Evolutionary conservation across 2,888 invertebrate genomes (phyloP).

Genomic region (Polydrusus cervinus): DNA sequence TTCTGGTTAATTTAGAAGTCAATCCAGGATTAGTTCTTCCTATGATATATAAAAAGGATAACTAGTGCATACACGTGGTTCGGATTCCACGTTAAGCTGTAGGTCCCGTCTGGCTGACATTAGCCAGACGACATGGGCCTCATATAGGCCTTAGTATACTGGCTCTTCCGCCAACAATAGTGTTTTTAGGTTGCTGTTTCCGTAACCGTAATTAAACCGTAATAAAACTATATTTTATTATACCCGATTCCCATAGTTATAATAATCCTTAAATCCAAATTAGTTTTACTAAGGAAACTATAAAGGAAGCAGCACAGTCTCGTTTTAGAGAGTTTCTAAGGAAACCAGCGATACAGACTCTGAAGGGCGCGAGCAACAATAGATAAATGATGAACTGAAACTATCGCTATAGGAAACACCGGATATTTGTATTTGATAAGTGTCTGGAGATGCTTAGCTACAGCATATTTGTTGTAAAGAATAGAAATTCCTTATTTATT

Average conservation of each 20-base stretch:
- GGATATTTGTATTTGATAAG: constrained; percentile 55
- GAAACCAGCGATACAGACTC: constrained; percentile 14
- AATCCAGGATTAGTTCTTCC: too few species aligned
- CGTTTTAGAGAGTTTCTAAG: background rate
- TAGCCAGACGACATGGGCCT: too few species aligned
- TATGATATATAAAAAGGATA: too few species aligned
- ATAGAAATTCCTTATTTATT: too few species aligned
- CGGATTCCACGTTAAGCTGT: too few species aligned
- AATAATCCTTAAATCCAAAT: constrained; percentile 4
- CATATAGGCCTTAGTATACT: too few species aligned
- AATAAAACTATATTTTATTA: background rate
- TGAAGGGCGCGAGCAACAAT: constrained; percentile 21
- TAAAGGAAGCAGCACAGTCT: background rate
- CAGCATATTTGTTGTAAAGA: too few species aligned
- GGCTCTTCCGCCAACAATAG: too few species aligned
- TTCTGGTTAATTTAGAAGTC: too few species aligned
- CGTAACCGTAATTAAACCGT: background rate
- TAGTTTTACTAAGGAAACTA: constrained; percentile 8
- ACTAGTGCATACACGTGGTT: too few species aligned
- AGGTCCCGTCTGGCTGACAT: too few species aligned
- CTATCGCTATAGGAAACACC: constrained; percentile 41
- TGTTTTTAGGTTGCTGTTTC: too few species aligned
- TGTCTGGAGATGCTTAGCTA: constrained; percentile 55
- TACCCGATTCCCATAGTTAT: background rate
- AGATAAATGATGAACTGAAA: constrained; percentile 38